phyloP scores from a whole-genome alignment of 2,888 invertebrate species.

The Dryadula phaetusa region DNA sequence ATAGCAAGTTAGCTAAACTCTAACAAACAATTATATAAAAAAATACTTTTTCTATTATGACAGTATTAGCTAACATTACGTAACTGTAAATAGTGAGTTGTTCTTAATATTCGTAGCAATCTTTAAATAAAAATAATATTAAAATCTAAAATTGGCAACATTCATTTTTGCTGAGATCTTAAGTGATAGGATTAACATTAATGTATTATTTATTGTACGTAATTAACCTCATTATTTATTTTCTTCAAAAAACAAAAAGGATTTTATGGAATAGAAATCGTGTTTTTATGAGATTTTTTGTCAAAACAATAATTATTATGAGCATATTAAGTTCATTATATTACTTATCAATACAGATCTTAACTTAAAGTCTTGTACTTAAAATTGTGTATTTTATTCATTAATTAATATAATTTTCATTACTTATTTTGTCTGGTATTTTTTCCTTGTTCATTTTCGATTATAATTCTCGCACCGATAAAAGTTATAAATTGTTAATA shows the following conservation, averaged over 20 bases:
- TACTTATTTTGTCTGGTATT: background rate
- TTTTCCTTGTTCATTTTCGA: background rate
- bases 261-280: slow-evolving; percentile 8
- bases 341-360: slow-evolving; percentile 21
- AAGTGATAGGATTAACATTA: background rate
- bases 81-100: background rate
- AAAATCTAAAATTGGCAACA: background rate
- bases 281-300: slow-evolving; percentile 9
- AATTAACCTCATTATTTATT: slow-evolving; percentile 4
- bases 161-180: background rate
- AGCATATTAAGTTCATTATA: background rate
- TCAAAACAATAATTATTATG: background rate
- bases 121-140: background rate
- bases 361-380: slow-evolving; percentile 2
- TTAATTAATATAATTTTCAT: slow-evolving; percentile 10
- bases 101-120: background rate
- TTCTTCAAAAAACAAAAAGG: background rate
- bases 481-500: too few species aligned
- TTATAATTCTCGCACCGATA: too few species aligned
- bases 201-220: background rate
- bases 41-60: background rate
- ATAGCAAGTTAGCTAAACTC: background rate
- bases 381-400: slow-evolving; percentile 4
- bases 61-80: background rate
- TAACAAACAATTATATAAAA: background rate